Evolutionary conservation across 2,888 invertebrate genomes (phyloP).

Genomic region (Syrphus vitripennis): DNA sequence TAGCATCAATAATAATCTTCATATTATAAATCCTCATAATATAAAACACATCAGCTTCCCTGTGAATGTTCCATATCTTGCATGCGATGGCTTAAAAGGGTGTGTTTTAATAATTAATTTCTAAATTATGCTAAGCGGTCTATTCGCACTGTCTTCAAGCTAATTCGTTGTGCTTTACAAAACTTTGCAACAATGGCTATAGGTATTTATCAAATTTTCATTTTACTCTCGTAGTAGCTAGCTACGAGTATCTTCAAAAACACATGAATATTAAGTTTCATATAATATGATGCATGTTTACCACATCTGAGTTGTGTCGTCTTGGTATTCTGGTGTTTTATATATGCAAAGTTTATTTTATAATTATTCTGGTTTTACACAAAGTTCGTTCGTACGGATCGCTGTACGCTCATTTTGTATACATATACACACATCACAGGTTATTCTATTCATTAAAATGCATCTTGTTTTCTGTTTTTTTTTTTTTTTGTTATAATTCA

Average conservation of each 20-base stretch:
- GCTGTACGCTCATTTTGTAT: not conserved
- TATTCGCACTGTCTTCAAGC: conserved; percentile 44
- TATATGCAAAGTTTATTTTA: conserved; percentile 39
- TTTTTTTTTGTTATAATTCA: conserved; percentile 7
- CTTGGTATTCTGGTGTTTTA: too few relatives aligned
- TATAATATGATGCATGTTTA: conserved; percentile 40
- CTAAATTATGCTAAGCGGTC: conserved; percentile 56
- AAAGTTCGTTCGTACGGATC: conserved; percentile 4
- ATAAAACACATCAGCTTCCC: not conserved
- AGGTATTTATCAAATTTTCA: conserved; percentile 52
- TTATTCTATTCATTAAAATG: conserved; percentile 48
- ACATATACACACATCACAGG: not conserved
- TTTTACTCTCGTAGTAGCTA: not conserved
- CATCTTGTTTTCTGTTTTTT: conserved; percentile 48
- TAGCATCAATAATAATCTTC: conserved; percentile 24
- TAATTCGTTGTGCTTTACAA: conserved; percentile 50
- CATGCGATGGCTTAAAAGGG: conserved; percentile 17
- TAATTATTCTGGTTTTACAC: conserved; percentile 22
- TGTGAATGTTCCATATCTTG: not conserved
- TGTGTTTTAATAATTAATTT: conserved; percentile 65
- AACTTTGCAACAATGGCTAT: conserved; percentile 54
- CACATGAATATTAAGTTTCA: conserved; percentile 51
- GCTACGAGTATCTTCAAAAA: conserved; percentile 20
- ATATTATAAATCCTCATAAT: not conserved
- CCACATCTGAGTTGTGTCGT: conserved; percentile 32